A percentile compares a stretch with the other conserved stretches of the same genome.
Evolutionary conservation across 2,113 vertebrate species (phyloP).

Genomic region (Tyto alba): DNA sequence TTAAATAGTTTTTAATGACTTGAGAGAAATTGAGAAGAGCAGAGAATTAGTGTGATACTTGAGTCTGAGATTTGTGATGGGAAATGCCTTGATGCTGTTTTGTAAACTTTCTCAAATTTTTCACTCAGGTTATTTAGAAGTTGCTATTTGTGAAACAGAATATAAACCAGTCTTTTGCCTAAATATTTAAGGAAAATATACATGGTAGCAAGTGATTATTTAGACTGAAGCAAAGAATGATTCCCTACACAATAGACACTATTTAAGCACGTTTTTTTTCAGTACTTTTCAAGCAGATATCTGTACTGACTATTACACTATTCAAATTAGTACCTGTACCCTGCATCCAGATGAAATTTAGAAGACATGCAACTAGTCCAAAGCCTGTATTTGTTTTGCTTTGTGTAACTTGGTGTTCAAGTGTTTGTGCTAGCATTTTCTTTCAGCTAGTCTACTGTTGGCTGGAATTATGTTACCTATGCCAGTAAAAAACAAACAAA

Average conservation of each 20-base stretch:
- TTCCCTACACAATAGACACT: not conserved
- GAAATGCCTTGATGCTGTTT: not conserved
- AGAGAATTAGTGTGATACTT: not conserved
- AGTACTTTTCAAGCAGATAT: not conserved
- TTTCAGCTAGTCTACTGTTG: not conserved
- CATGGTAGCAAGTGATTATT: not conserved
- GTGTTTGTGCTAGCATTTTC: not conserved
- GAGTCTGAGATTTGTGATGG: not conserved
- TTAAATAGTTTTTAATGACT: not conserved
- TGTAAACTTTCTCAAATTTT: not conserved
- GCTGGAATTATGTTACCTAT: not conserved
- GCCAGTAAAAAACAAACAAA: not conserved
- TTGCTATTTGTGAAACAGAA: accelerated
- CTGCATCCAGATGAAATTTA: not conserved
- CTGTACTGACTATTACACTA: not conserved
- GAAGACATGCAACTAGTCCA: accelerated
- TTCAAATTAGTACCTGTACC: not conserved
- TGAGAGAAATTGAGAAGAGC: not conserved
- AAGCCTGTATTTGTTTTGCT: not conserved
- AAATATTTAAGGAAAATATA: not conserved
- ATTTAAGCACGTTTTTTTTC: not conserved
- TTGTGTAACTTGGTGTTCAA: not conserved
- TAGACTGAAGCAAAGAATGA: not conserved
- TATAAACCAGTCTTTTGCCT: not conserved
- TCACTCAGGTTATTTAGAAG: not conserved